phyloP scores from a whole-genome alignment of 2,888 invertebrate species.

The Saturnia japonica region DNA sequence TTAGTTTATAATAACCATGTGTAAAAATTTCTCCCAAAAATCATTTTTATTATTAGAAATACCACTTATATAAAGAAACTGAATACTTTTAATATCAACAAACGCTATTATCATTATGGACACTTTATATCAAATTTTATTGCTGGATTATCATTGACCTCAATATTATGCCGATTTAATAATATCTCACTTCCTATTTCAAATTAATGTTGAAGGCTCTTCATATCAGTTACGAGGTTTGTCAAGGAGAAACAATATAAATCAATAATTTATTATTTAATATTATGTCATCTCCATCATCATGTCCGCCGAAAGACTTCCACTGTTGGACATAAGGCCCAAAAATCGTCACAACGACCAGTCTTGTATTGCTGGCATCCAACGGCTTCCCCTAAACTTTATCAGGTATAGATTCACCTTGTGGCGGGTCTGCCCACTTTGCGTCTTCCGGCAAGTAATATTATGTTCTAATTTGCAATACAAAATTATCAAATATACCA shows the following conservation, averaged over 20 bases:
- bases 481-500: too few species aligned
- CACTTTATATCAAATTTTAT: slow-evolving; percentile 18
- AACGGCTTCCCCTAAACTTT: too few species aligned
- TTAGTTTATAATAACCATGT: neutral
- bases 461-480: too few species aligned
- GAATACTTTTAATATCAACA: slow-evolving; percentile 16
- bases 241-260: slow-evolving; percentile 12
- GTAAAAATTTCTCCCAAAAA: neutral
- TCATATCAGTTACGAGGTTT: slow-evolving; percentile 21
- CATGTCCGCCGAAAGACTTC: too few species aligned
- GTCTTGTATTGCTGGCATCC: too few species aligned
- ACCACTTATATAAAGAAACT: neutral
- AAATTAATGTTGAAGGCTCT: slow-evolving; percentile 39
- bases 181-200: slow-evolving; percentile 50
- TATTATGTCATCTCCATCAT: too few species aligned
- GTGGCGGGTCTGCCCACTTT: too few species aligned
- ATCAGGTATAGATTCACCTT: too few species aligned
- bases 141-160: slow-evolving; percentile 52
- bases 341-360: too few species aligned
- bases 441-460: too few species aligned
- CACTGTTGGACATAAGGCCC: too few species aligned
- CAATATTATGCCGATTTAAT: slow-evolving; percentile 42
- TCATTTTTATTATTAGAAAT: neutral
- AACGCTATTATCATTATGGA: slow-evolving; percentile 2
- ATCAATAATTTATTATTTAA: slow-evolving; percentile 24